Evolutionary conservation across 1,140 invertebrate genomes (phyloP), one percentile per base, ranked within the genome.

Genomic region (Psix sp.): DNA sequence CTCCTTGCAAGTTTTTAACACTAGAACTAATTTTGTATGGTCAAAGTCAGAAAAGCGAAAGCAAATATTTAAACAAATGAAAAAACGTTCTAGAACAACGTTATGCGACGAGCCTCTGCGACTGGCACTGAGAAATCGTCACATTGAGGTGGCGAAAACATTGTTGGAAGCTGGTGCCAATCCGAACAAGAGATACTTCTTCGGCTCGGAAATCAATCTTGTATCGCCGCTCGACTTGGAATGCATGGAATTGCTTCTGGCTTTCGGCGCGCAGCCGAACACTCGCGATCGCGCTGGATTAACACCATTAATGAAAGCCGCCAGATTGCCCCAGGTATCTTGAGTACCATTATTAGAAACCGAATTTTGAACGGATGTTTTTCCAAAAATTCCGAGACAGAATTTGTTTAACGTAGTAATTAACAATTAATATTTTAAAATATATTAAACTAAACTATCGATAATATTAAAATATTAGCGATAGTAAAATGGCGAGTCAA

Each of bases 171-270:
- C 92, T 57, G 92, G 92, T 1, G 92, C 92, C 0, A 91, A 93
- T 84, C 91, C 91, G 54, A 96, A 91, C 85, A 94, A 91, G 86
- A 90, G 89, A 7, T 95, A 96, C 81, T 97, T 97, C 85, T 94
- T 96, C 78, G 95, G 95, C 1, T 91, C 94, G 0, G 95, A 97
- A 86, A 95, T 97, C 49, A 96, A 96, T 81, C 86, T 96, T 35
- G 92, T 96, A 1, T 93, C 91, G 17, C 91, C 88, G 10, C 82
- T 89, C 75, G 95, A 96, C 76, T 86, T 94, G 35, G 91, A 94
- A 59, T 95, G 93, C 77, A 84, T 97, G 82, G 92, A 95, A 80
- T 85, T 96, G 43, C 82, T 97, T 46, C 87, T 97, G 13, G 91
- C 91, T 10, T 94, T 95, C 78, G 95, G 95, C 6, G 95, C 95